Evolutionary conservation across 2,113 vertebrate genomes (phyloP).

Genomic region (Herpetotheres cachinnans): DNA sequence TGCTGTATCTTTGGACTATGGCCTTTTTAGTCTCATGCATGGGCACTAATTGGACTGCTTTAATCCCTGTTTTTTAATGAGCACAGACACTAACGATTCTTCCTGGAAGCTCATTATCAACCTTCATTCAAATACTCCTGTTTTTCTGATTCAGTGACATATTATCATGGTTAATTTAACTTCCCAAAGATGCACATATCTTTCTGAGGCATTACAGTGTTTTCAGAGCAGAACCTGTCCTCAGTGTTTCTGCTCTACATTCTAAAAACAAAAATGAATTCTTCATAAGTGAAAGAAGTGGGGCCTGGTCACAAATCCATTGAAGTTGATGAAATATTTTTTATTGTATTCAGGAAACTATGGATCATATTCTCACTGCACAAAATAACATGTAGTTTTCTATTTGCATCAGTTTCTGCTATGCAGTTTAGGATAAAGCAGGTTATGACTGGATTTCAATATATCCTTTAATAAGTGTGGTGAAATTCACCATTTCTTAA

Average conservation of each 20-base stretch:
- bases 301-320: not conserved
- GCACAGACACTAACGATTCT: not conserved
- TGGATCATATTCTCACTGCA: not conserved
- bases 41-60: conserved; percentile 30
- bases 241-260: conserved; percentile 59
- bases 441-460: not conserved
- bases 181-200: not conserved
- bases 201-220: not conserved
- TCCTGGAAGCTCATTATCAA: conserved; percentile 37
- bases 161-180: conserved; percentile 44
- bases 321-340: not conserved
- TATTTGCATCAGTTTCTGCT: not conserved
- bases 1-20: not conserved
- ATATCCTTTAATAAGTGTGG: not conserved
- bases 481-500: not conserved
- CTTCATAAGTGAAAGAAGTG: not conserved
- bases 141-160: conserved; percentile 4
- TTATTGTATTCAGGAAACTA: not conserved
- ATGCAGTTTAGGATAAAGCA: not conserved
- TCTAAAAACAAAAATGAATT: conserved; percentile 56
- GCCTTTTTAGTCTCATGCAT: not conserved
- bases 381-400: not conserved
- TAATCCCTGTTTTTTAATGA: conserved; percentile 46
- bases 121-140: not conserved
- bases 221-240: not conserved